Percentiles rank a stretch among this genome's conserved stretches.
These are phyloP conservation scores for Nipponia nippon DNA, from an alignment of 2,113 vertebrate species.

Conservation along the genomic window DNA sequence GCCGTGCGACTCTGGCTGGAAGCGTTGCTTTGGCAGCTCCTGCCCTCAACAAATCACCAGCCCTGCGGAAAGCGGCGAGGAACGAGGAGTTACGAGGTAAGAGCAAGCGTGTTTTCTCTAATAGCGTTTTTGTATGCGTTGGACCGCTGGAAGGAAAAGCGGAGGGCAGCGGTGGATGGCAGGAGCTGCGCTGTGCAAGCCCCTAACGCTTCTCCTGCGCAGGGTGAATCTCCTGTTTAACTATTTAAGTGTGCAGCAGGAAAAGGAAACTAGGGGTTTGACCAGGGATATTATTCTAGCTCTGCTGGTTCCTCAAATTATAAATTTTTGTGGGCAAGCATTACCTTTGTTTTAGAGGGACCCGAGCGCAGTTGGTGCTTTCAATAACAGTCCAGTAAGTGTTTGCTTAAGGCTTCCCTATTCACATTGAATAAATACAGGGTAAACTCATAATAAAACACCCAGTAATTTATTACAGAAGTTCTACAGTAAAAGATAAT, in stretches of 20 bases:
- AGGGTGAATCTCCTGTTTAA: neutral
- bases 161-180: neutral
- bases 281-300: neutral
- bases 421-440: neutral
- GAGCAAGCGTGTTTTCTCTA: neutral
- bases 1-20: neutral
- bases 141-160: neutral
- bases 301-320: neutral
- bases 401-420: neutral
- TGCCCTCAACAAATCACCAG: neutral
- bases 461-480: neutral
- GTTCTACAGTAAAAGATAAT: neutral
- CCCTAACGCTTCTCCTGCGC: fast-evolving
- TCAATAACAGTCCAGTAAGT: neutral
- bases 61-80: neutral
- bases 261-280: neutral
- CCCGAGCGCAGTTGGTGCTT: fast-evolving
- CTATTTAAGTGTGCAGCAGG: neutral
- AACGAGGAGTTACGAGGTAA: neutral
- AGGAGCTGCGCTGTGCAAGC: neutral
- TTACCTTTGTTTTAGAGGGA: neutral
- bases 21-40: neutral
- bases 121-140: fast-evolving
- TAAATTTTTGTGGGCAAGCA: neutral
- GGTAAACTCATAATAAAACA: neutral